Conservation (phyloP, 2,888 invertebrate genomes). For the Parnassius smintheus region DNA sequence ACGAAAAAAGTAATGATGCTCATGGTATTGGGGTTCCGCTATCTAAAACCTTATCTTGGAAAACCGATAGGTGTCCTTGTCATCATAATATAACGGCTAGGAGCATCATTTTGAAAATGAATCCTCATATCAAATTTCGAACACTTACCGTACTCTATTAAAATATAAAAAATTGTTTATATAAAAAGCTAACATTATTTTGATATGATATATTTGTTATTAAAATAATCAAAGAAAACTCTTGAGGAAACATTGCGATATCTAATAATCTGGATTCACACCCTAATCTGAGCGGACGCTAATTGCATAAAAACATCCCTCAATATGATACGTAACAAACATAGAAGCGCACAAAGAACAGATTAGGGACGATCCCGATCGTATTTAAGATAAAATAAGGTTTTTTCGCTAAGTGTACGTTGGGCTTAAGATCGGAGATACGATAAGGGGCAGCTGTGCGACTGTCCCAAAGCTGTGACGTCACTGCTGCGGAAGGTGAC, state of each 20-base stretch:
- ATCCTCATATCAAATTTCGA: too few relatives aligned
- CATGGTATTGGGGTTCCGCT: too few relatives aligned
- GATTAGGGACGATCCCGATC: constrained; percentile 77
- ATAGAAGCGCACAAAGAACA: constrained; percentile 65
- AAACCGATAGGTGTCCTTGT: too few relatives aligned
- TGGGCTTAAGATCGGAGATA: constrained; percentile 67
- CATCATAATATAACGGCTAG: too few relatives aligned
- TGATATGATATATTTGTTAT: too few relatives aligned
- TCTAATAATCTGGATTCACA: constrained; percentile 55
- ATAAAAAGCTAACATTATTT: too few relatives aligned
- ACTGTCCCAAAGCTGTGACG: constrained; percentile 51
- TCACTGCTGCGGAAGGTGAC: constrained; percentile 40
- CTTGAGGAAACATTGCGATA: constrained; percentile 40
- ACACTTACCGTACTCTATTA: too few relatives aligned
- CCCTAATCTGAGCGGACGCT: constrained; percentile 60
- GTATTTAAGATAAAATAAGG: constrained; percentile 75
- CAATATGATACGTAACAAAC: constrained; percentile 64
- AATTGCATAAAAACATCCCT: constrained; percentile 76
- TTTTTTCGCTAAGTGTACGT: constrained; percentile 74
- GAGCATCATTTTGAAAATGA: too few relatives aligned
- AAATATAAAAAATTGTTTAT: too few relatives aligned
- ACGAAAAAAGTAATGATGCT: too few relatives aligned
- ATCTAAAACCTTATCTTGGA: too few relatives aligned
- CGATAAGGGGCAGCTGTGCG: constrained; percentile 72
- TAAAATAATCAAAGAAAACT: constrained; percentile 51